Evolutionary conservation across 1,140 invertebrate species (phyloP), one percentile per base, ranked within the genome.

Genomic region (Meloidogyne hapla): DNA sequence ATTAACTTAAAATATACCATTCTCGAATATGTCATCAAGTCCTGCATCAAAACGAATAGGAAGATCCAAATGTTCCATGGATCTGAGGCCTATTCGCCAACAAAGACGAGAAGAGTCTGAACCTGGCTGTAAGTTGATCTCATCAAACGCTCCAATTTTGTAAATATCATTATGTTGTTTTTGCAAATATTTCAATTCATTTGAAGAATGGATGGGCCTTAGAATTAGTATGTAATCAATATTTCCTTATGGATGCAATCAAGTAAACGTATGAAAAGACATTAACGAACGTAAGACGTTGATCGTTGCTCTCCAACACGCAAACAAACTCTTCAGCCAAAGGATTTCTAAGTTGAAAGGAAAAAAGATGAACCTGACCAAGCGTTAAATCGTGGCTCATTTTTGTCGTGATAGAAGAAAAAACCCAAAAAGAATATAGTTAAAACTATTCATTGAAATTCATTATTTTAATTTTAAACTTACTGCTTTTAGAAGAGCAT

Each of bases 301-400:
- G 9, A 56, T 80, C 81, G 21, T 64, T 83, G 33, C 84, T 71
- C 63, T 81, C 81, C 18, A 81, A 28, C 15, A 40, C 63, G 70
- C 81, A 83, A 66, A 73, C 69, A 25, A 82, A 65, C 15, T 62
- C 64, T 21, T 83, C 81, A 8, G 81, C 66, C 21, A 83, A 83
- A 15, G 81, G 83, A 61, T 81, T 81, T 42, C 61, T 42, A 18
- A 81, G 42, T n/a, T 38, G 25, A 56, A 71, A 81, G 21, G 77
- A 71, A 33, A 81, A 80, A 63, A 83, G 79, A 33, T 79, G 33
- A 13, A 77, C 33, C 73, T 83, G 77, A 21, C 80, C 81, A 38
- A 62, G 26, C 42, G 67, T 68, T 13, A 66, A 75, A 1, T 75
- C 66, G 26, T 79, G 42, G 5, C 62, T 25, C 45, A 80, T 12